A percentile compares a stretch with the other conserved stretches of the same genome.
Evolutionary conservation across 1,140 invertebrate genomes (phyloP).

Genomic region (Nomia melanderi): DNA sequence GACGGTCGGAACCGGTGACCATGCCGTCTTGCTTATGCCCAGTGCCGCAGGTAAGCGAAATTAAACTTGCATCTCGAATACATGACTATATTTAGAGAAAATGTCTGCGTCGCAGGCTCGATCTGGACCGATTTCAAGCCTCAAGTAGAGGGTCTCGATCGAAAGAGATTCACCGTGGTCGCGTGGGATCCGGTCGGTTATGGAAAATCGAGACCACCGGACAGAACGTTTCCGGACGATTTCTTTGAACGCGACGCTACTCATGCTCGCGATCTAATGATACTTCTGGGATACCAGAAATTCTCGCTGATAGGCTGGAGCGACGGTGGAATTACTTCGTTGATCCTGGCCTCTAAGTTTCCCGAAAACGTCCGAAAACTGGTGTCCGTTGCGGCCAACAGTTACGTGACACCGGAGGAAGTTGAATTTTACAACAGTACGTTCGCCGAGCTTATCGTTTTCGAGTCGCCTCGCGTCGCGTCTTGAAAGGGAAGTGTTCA

Average conservation of each 20-base stretch:
- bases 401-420: slow-evolving; percentile 87
- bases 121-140: slow-evolving; percentile 91
- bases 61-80: background rate
- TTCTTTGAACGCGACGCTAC: slow-evolving; percentile 90
- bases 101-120: slow-evolving; percentile 79
- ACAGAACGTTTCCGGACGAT: slow-evolving; percentile 85
- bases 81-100: background rate
- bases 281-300: slow-evolving; percentile 84
- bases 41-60: slow-evolving; percentile 85
- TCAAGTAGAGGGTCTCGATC: slow-evolving; percentile 87
- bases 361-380: slow-evolving; percentile 86
- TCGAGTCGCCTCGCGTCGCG: background rate
- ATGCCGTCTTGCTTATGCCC: slow-evolving; percentile 87
- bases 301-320: slow-evolving; percentile 94
- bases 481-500: background rate
- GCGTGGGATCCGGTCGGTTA: slow-evolving; percentile 95
- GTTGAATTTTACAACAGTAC: slow-evolving; percentile 84
- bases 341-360: slow-evolving; percentile 88
- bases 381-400: slow-evolving; percentile 89
- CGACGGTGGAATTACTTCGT: slow-evolving; percentile 91
- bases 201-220: slow-evolving; percentile 90
- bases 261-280: slow-evolving; percentile 87
- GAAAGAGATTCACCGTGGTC: slow-evolving; percentile 87
- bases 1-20: slow-evolving; percentile 85
- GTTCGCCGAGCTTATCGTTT: background rate